Evolutionary conservation across 2,113 vertebrate species (phyloP), one percentile per base, ranked within the genome.

Genomic region (Meleagris gallopavo): DNA sequence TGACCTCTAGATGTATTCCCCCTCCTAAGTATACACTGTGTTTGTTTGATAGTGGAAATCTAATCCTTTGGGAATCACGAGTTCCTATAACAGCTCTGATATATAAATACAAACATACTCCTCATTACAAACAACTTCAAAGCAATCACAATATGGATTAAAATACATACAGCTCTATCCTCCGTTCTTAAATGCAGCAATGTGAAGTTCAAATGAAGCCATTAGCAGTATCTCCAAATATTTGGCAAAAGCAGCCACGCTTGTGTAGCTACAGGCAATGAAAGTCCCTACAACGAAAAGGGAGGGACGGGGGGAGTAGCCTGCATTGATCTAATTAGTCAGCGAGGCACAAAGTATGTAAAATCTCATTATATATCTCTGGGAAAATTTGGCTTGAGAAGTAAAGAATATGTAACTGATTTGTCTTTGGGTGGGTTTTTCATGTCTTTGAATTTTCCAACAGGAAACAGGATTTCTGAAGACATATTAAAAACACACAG

Each of bases 251-350:
- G 91, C 94, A 92, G 21, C 78, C 85, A 81, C 92, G 89, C 86
- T 91, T 89, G 86, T 95, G 61, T 95, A 88, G 92, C 95, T 96
- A 85, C 86, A 66, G 97, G 97, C 93, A 5, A 90, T 96, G 93
- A 97, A 97, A 97, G 93, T 97, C 96, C 97, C 96, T 91, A 29
- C 84, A 88, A 38, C 72, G 69, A 73, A 94, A 80, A 93, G 81
- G 88, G 92, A 96, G 89, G 89, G 86, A 75, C 50, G 64, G 91
- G 88, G 80, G 86, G 92, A 86, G 79, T 91, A 93, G 60, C 89
- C 90, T 88, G 83, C 69, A 79, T 85, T 94, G 93, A 96, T 96
- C 89, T 96, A 87, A 96, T 96, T 96, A 96, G 92, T 91, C 87
- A 91, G 41, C 72, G 85, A 93, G 87, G 82, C 89, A 88, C 75